Percentiles rank a stretch among this genome's conserved stretches.
phyloP scores from a whole-genome alignment of 2,888 invertebrate species.

The Melanchra persicariae region DNA sequence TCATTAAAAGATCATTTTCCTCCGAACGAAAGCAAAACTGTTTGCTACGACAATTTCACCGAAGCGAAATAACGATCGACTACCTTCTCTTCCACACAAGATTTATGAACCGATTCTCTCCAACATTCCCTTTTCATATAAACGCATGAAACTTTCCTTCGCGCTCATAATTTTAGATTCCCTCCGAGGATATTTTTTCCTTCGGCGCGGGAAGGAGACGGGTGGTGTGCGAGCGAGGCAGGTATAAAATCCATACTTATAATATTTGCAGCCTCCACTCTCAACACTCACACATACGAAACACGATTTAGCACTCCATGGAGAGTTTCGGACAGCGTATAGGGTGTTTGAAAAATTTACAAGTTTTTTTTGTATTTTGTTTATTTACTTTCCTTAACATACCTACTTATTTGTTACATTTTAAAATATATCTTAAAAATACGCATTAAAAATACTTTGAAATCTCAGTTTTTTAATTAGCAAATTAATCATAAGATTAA shows the following conservation, averaged over 20 bases:
- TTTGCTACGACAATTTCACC: constrained; percentile 73
- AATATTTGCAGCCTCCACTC: constrained; percentile 90
- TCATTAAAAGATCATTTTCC: constrained; percentile 52
- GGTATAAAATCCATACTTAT: constrained; percentile 90
- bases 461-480: too few species aligned
- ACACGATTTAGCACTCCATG: constrained; percentile 86
- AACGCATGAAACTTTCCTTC: constrained; percentile 79
- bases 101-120: constrained; percentile 85
- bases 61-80: constrained; percentile 78
- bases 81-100: constrained; percentile 76
- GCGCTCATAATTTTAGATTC: constrained; percentile 87
- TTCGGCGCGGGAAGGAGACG: constrained; percentile 78
- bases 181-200: constrained; percentile 86
- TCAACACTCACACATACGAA: constrained; percentile 82
- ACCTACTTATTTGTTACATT: too few species aligned
- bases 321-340: constrained; percentile 85
- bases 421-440: too few species aligned
- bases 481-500: too few species aligned
- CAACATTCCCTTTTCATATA: constrained; percentile 86
- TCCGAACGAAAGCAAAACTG: constrained; percentile 66
- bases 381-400: too few species aligned
- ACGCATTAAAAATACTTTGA: too few species aligned
- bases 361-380: too few species aligned
- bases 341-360: constrained; percentile 68
- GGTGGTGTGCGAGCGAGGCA: constrained; percentile 77